Conservation (phyloP, 2,888 invertebrate species). For the Sphaerophoria rueppellii region DNA sequence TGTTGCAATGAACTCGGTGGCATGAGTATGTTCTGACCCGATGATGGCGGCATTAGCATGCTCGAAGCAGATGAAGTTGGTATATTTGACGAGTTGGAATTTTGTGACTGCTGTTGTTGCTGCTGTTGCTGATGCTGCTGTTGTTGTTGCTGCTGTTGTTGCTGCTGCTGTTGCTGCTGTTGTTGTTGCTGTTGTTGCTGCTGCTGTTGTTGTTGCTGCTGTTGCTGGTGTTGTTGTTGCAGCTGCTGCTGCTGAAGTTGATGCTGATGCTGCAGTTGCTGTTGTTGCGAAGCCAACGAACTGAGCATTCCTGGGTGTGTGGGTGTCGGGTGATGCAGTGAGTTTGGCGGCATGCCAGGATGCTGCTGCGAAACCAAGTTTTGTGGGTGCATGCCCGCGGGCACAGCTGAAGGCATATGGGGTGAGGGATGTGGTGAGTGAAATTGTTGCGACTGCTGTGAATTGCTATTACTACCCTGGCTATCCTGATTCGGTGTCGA, state of each 20-base stretch:
- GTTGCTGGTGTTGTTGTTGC: constrained; percentile 76
- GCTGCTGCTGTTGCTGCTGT: constrained; percentile 72
- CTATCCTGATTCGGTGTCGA: constrained; percentile 82
- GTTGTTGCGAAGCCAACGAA: constrained; percentile 55
- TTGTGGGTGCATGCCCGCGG: constrained; percentile 81
- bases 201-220: constrained; percentile 60
- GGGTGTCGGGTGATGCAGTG: constrained; percentile 69
- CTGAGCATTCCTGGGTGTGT: constrained; percentile 63
- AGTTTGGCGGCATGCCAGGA: constrained; percentile 76
- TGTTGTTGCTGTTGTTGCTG: constrained; percentile 67
- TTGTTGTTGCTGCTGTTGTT: constrained; percentile 58
- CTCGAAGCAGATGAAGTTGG: constrained; percentile 81
- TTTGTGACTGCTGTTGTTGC: constrained; percentile 76
- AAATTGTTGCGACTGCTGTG: constrained; percentile 80
- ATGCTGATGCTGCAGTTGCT: constrained; percentile 36
- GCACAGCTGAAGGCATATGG: constrained; percentile 80
- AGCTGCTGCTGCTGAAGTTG: constrained; percentile 68
- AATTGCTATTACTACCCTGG: constrained; percentile 81
- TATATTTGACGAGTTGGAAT: constrained; percentile 66
- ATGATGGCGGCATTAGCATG: constrained; percentile 82
- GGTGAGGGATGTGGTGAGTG: constrained; percentile 82
- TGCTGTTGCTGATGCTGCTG: constrained; percentile 53
- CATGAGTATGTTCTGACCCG: constrained; percentile 74
- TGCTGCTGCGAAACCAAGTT: constrained; percentile 80
- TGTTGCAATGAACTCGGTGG: constrained; percentile 78